These are phyloP conservation scores for Rhagonycha lutea DNA, from an alignment of 2,888 invertebrate genomes.

Conservation along the genomic window DNA sequence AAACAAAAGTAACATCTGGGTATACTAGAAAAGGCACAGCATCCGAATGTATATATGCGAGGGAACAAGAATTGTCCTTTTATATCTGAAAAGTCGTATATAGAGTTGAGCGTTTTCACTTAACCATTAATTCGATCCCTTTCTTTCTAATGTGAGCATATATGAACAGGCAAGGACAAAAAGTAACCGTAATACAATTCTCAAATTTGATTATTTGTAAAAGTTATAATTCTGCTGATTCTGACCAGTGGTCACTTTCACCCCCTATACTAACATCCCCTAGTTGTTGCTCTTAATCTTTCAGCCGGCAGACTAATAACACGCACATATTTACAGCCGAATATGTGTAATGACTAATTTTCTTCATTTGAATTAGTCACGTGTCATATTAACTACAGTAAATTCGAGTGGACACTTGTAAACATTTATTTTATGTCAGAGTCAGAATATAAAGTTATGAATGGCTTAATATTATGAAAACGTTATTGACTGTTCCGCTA, in stretches of 20 bases:
- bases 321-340: constrained; percentile 37
- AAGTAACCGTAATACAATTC: constrained; percentile 19
- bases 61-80: constrained; percentile 39
- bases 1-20: constrained; percentile 41
- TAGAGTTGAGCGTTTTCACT: constrained; percentile 25
- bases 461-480: neutral
- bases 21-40: constrained; percentile 39
- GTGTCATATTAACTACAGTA: constrained; percentile 11
- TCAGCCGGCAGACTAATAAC: constrained; percentile 51
- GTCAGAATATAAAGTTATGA: neutral
- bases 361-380: constrained; percentile 34
- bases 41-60: constrained; percentile 28
- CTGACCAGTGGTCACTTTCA: constrained; percentile 52
- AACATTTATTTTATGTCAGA: constrained; percentile 5
- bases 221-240: constrained; percentile 32
- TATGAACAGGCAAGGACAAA: constrained; percentile 13
- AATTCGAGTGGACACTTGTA: constrained; percentile 13
- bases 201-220: constrained; percentile 28
- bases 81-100: constrained; percentile 28
- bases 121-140: constrained; percentile 24
- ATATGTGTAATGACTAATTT: constrained; percentile 49
- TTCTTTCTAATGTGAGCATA: neutral
- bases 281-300: constrained; percentile 54
- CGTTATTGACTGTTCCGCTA: neutral
- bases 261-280: constrained; percentile 47